A percentile compares a stretch with the other conserved stretches of the same genome.
Evolutionary conservation across 2,888 invertebrate species (phyloP).

Genomic region (Erebia aethiops): DNA sequence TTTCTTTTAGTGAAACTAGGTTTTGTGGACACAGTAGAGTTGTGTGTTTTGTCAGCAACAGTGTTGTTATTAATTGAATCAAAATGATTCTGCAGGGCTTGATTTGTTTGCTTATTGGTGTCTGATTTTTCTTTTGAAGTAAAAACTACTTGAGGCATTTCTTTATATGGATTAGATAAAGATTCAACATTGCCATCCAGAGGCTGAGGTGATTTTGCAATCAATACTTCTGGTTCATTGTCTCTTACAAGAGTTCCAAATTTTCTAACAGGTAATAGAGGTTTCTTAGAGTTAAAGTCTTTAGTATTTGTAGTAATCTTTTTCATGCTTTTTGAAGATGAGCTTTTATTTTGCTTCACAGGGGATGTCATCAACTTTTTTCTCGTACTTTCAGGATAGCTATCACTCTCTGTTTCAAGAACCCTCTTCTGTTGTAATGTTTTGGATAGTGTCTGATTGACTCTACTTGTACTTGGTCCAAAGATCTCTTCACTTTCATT

Average conservation of each 20-base stretch:
- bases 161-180: neutral
- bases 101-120: slow-evolving; percentile 29
- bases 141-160: slow-evolving; percentile 14
- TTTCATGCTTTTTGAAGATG: slow-evolving; percentile 6
- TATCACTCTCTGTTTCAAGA: slow-evolving; percentile 27
- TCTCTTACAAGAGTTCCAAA: slow-evolving; percentile 25
- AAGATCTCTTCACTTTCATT: slow-evolving; percentile 39
- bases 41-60: slow-evolving; percentile 31
- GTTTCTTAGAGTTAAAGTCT: slow-evolving; percentile 38
- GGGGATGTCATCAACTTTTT: slow-evolving; percentile 22
- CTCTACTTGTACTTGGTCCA: slow-evolving; percentile 23
- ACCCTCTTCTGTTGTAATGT: slow-evolving; percentile 21
- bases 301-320: slow-evolving; percentile 15
- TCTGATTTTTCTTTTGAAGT: slow-evolving; percentile 20
- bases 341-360: slow-evolving; percentile 14
- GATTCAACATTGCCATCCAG: slow-evolving; percentile 30
- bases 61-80: slow-evolving; percentile 38
- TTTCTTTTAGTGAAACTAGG: slow-evolving; percentile 76
- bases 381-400: slow-evolving; percentile 28
- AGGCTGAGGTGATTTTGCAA: slow-evolving; percentile 40
- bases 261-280: slow-evolving; percentile 32
- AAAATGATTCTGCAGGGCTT: slow-evolving; percentile 26
- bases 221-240: slow-evolving; percentile 37
- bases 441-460: slow-evolving; percentile 25
- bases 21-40: slow-evolving; percentile 58